These are phyloP conservation scores for Rotaria sp. DNA, from an alignment of 2,888 invertebrate species.

Conservation along the genomic window DNA sequence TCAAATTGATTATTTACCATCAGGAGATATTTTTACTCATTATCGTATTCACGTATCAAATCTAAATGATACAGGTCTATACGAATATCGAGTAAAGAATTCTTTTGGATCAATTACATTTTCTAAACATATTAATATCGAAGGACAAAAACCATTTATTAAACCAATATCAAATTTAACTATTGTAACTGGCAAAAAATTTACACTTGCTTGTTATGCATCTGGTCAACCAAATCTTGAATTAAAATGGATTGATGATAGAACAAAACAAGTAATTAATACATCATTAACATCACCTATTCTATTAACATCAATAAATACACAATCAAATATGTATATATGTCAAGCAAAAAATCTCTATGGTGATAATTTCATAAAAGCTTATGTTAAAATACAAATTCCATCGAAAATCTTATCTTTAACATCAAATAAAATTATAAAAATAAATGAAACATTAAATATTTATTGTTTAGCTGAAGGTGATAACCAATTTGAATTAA, in stretches of 20 bases:
- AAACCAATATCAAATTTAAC: not conserved
- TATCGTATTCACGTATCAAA: not conserved
- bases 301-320: not conserved
- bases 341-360: not conserved
- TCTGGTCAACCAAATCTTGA: not conserved
- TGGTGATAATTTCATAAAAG: not conserved
- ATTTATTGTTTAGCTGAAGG: not conserved
- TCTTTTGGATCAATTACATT: not conserved
- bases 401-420: not conserved
- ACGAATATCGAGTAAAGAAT: not conserved
- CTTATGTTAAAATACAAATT: not conserved
- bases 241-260: not conserved
- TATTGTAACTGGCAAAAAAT: not conserved
- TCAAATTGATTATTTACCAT: not conserved
- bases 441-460: not conserved
- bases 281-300: not conserved
- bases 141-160: not conserved
- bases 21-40: not conserved
- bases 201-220: not conserved
- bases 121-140: not conserved
- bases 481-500: constrained; percentile 2
- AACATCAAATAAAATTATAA: not conserved
- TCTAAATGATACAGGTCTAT: not conserved
- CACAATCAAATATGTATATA: not conserved
- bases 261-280: not conserved